These are phyloP conservation scores for Drosophila jambulina DNA, from an alignment of 1,140 invertebrate genomes.

Conservation along the genomic window DNA sequence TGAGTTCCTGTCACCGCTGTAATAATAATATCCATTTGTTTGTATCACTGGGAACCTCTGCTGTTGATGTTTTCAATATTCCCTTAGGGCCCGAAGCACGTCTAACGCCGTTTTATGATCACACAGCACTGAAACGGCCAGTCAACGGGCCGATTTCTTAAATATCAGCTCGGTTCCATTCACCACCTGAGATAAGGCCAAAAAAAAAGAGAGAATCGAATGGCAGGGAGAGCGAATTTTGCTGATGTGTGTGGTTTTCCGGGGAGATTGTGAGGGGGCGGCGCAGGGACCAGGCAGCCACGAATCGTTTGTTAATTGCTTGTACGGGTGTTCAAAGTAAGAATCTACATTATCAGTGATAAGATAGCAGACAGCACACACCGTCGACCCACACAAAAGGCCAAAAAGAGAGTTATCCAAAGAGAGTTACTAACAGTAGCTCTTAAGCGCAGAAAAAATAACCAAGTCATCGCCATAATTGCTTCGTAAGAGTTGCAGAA, in stretches of 20 bases:
- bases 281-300: constrained; percentile 16
- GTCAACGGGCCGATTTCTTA: constrained; percentile 56
- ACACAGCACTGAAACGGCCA: constrained; percentile 64
- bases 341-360: constrained; percentile 71
- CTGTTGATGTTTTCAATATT: constrained; percentile 13
- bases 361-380: constrained; percentile 53
- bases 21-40: constrained; percentile 57
- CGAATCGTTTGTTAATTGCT: constrained; percentile 83
- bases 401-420: constrained; percentile 2
- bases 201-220: constrained; percentile 10
- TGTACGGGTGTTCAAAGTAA: constrained; percentile 75
- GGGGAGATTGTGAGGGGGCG: background rate
- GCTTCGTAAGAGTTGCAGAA: background rate
- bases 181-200: constrained; percentile 12
- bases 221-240: background rate
- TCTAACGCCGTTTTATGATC: constrained; percentile 69
- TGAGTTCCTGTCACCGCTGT: constrained; percentile 47
- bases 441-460: constrained; percentile 9
- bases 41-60: constrained; percentile 20
- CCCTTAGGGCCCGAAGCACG: constrained; percentile 29
- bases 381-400: constrained; percentile 3
- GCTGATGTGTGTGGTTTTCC: background rate
- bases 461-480: constrained; percentile 15
- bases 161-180: constrained; percentile 57
- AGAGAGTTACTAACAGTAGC: background rate